Conservation (phyloP, 2,888 invertebrate species). For the Ommatoiulus sabulosus region DNA sequence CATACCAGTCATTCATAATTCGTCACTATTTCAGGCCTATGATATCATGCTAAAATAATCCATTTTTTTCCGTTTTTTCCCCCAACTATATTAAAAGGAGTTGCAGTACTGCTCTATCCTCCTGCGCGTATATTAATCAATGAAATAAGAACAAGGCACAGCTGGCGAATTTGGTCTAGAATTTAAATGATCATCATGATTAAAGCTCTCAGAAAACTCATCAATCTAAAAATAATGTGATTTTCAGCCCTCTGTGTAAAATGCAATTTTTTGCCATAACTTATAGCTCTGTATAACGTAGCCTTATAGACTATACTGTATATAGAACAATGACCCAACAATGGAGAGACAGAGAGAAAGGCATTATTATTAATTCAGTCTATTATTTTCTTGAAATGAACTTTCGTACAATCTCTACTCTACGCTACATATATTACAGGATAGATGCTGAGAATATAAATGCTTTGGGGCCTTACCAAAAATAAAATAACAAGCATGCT, state of each 20-base stretch:
- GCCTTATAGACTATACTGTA: neutral
- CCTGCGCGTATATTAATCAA: conserved; percentile 7
- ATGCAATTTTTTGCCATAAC: neutral
- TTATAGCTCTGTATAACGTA: neutral
- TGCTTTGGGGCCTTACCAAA: neutral
- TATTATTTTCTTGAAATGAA: conserved; percentile 2
- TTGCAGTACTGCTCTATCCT: neutral
- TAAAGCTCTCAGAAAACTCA: conserved; percentile 28
- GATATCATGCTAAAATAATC: conserved; percentile 34
- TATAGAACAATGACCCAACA: conserved; percentile 2
- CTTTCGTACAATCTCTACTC: neutral
- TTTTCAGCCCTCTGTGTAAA: conserved; percentile 34
- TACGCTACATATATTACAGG: neutral
- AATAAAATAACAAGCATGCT: neutral
- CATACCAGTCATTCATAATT: neutral
- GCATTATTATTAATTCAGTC: conserved; percentile 14
- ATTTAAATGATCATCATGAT: conserved; percentile 34
- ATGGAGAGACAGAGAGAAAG: neutral
- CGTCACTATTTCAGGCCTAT: neutral
- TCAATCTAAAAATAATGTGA: conserved; percentile 34
- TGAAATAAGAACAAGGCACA: conserved; percentile 23
- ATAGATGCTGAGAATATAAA: neutral
- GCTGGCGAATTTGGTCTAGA: conserved; percentile 34
- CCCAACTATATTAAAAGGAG: conserved; percentile 27
- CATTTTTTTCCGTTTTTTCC: conserved; percentile 1